These are phyloP conservation scores for Invenusta paracnida DNA, from an alignment of 2,888 invertebrate species.

Conservation along the genomic window DNA sequence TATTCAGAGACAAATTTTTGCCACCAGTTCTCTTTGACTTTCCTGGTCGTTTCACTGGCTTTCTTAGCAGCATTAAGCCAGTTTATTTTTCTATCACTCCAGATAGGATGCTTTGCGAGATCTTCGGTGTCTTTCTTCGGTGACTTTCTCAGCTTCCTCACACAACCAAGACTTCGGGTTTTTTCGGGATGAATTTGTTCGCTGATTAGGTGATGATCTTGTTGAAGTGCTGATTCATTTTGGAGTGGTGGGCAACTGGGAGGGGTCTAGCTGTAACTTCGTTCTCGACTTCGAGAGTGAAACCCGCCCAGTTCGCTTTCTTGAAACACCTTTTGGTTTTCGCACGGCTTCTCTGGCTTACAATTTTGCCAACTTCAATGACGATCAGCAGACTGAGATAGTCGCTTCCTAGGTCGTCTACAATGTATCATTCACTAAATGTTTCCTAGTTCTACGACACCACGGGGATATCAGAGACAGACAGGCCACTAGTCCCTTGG, in stretches of 20 bases:
- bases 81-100: background rate
- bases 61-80: background rate
- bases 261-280: background rate
- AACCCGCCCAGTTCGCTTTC: background rate
- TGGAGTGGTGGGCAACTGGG: background rate
- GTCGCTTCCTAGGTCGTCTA: background rate
- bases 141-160: background rate
- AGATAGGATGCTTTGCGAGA: no score
- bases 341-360: background rate
- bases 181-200: background rate
- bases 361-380: background rate
- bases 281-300: background rate
- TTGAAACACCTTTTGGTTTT: background rate
- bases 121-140: no score
- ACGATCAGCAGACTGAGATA: background rate
- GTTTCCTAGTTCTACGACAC: no score
- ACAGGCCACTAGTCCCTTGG: background rate
- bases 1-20: background rate
- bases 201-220: background rate
- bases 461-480: background rate
- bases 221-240: background rate
- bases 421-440: background rate
- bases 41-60: background rate
- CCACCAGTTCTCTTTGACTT: background rate
- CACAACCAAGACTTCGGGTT: background rate